Conservation (phyloP, 2,888 invertebrate species). For the Anthophora plumipes region DNA sequence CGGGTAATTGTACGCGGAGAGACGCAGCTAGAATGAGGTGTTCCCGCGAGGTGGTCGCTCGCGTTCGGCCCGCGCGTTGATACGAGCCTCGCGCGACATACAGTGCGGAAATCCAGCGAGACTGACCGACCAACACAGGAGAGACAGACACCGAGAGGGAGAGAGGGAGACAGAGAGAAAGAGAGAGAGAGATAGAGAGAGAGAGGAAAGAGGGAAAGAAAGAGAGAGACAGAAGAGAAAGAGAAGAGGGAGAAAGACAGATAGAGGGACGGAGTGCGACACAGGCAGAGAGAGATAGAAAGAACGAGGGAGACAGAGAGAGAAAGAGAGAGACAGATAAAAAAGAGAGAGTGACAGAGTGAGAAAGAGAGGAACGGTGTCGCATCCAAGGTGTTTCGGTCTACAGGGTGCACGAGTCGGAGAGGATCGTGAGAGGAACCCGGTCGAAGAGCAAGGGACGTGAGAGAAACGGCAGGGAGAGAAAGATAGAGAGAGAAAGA, state of each 20-base stretch:
- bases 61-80: slow-evolving; percentile 71
- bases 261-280: not conserved
- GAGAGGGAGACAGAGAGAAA: slow-evolving; percentile 10
- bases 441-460: slow-evolving; percentile 11
- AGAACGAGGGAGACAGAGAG: not conserved
- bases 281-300: slow-evolving; percentile 3
- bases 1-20: slow-evolving; percentile 76
- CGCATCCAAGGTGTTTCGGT: slow-evolving; percentile 52
- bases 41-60: slow-evolving; percentile 69
- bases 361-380: slow-evolving; percentile 24
- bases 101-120: slow-evolving; percentile 35
- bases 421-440: slow-evolving; percentile 17
- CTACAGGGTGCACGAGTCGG: slow-evolving; percentile 31
- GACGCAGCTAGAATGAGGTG: slow-evolving; percentile 73
- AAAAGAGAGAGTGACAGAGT: not conserved
- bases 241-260: not conserved
- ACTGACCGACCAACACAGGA: not conserved
- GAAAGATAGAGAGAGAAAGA: slow-evolving; percentile 9
- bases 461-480: not conserved
- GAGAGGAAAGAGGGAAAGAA: not conserved
- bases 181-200: slow-evolving; percentile 15
- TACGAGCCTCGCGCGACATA: slow-evolving; percentile 58
- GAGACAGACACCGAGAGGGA: slow-evolving; percentile 7
- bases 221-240: slow-evolving; percentile 2
- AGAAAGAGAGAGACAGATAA: not conserved